Percentiles rank a stretch among this genome's conserved stretches.
These are phyloP conservation scores for Campylomormyrus numenius DNA, from an alignment of 2,113 vertebrate genomes.

Conservation along the genomic window DNA sequence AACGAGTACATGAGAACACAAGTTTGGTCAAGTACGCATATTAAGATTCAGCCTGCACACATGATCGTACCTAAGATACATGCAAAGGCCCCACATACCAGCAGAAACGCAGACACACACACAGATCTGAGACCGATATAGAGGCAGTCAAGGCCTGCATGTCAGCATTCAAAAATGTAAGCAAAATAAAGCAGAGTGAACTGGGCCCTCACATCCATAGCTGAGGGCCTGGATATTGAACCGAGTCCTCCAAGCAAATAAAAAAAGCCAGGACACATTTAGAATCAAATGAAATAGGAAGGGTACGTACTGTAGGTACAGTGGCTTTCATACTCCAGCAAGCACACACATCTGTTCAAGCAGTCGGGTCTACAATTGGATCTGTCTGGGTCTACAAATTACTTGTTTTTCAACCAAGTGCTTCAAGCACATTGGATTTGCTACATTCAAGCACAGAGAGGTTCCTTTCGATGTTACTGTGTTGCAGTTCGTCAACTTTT, in stretches of 20 bases:
- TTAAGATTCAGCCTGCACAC: neutral
- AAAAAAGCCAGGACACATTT: neutral
- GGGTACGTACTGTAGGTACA: neutral
- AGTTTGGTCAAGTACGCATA: too few species aligned
- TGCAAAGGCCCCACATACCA: neutral
- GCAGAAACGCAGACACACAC: too few species aligned
- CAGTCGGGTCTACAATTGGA: neutral
- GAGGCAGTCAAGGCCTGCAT: too few species aligned
- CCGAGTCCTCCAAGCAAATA: neutral
- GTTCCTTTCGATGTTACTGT: neutral
- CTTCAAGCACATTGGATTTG: neutral
- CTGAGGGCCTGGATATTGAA: neutral
- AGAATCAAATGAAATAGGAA: neutral
- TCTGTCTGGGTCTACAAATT: neutral
- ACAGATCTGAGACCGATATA: too few species aligned
- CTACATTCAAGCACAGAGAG: neutral
- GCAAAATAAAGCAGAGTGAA: neutral
- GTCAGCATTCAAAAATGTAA: too few species aligned
- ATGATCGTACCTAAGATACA: neutral
- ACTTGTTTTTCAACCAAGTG: neutral
- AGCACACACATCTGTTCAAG: neutral
- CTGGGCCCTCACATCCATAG: neutral
- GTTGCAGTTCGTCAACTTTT: neutral
- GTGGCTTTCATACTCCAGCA: neutral
- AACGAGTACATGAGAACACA: too few species aligned